These are phyloP conservation scores for Epicauta chinensis DNA, from an alignment of 1,140 invertebrate species.

Conservation along the genomic window DNA sequence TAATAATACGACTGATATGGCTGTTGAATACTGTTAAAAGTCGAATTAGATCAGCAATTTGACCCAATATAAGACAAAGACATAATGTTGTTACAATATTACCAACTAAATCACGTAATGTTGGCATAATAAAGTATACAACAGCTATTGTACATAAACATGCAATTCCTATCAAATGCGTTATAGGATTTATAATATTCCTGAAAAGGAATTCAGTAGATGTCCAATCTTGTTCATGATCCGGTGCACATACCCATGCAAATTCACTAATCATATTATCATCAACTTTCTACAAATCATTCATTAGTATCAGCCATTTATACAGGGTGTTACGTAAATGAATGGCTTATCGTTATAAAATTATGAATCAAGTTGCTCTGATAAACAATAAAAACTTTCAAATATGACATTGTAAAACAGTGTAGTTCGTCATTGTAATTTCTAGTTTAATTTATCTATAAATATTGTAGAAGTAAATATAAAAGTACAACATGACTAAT, in stretches of 20 bases:
- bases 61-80: slow-evolving; percentile 65
- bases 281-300: slow-evolving; percentile 33
- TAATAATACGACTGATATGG: slow-evolving; percentile 70
- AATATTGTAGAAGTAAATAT: too few relatives aligned
- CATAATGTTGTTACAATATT: slow-evolving; percentile 77
- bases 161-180: slow-evolving; percentile 63
- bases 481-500: too few relatives aligned
- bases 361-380: too few relatives aligned
- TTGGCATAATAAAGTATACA: slow-evolving; percentile 79
- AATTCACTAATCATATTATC: slow-evolving; percentile 50
- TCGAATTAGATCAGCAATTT: slow-evolving; percentile 68
- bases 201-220: slow-evolving; percentile 63
- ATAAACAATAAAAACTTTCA: too few relatives aligned
- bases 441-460: too few relatives aligned
- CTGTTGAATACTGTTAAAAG: slow-evolving; percentile 73
- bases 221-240: slow-evolving; percentile 58
- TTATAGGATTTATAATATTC: slow-evolving; percentile 67
- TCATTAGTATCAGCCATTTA: neutral
- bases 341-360: too few relatives aligned
- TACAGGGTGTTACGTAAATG: too few relatives aligned
- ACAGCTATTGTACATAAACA: slow-evolving; percentile 67
- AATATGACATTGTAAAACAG: too few relatives aligned
- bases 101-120: slow-evolving; percentile 71
- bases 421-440: too few relatives aligned
- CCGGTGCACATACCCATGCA: slow-evolving; percentile 68